Evolutionary conservation across 1,140 invertebrate species (phyloP), one percentile per base, ranked within the genome.

Genomic region (Coenobita brevimanus): DNA sequence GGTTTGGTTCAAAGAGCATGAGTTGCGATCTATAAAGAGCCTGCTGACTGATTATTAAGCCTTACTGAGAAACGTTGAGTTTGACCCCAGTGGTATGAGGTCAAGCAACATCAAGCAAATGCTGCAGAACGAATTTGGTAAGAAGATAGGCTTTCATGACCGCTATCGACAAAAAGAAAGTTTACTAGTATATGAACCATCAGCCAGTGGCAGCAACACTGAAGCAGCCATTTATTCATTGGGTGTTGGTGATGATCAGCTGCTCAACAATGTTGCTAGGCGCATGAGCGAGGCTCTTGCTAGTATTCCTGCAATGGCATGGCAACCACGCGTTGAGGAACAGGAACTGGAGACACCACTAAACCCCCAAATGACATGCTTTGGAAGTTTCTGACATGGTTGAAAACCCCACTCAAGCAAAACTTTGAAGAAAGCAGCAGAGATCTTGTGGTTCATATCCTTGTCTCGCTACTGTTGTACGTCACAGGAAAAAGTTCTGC

Each of bases 161-260:
- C n/a, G 13, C 30, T 41, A 41, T 41, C 71, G 17, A 36, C 0
- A 38, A 75, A 75, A 75, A 30, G 0, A 41, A 75, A 75, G n/a
- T n/a, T n/a, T n/a, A n/a, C n/a, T 67, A 13, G n/a, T 27, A 10
- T 50, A 50, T 50, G 62, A 33, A 10, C 4, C n/a, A 67, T n/a
- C 30, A 6, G 21, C 62, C n/a, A 27, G 41, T 10, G 38, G 17
- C 8, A 79, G 50, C 30, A 17, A 27, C 30, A 54, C 27, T 3
- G 24, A 54, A 57, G 76, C 38, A 80, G 50, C 36, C 3, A n/a
- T 57, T 54, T 57, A 2, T 80, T 80, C 24, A 62, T 54, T 54
- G 78, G 78, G 78, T 80, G 78, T 80, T 4, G 33, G 41, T 54
- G 46, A 80, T 80, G 78, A 80, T 57, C 46, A 80, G 36, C 54